Conservation (phyloP, 2,888 invertebrate genomes). For the Alcis repandata region DNA sequence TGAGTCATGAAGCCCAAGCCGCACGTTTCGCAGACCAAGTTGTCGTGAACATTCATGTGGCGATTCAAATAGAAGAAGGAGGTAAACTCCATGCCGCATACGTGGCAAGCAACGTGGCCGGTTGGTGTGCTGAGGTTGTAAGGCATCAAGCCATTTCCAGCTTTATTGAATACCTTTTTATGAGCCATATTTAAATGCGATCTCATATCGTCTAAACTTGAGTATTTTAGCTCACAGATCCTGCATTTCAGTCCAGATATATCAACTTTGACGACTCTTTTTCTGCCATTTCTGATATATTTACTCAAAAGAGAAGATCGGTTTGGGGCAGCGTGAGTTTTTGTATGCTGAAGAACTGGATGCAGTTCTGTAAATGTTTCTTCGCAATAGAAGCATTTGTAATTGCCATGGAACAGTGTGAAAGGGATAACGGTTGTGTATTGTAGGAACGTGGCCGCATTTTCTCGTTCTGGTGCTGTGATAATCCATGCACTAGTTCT, state of each 20-base stretch:
- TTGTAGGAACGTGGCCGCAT: conserved; percentile 78
- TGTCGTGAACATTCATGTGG: conserved; percentile 80
- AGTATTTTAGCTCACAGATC: conserved; percentile 71
- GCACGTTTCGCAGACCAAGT: conserved; percentile 78
- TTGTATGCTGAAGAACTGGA: conserved; percentile 69
- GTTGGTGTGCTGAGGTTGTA: conserved; percentile 67
- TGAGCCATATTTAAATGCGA: conserved; percentile 67
- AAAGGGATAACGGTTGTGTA: conserved; percentile 76
- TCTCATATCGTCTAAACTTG: conserved; percentile 72
- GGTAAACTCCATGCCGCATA: conserved; percentile 72
- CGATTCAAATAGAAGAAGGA: conserved; percentile 76
- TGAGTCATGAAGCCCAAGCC: conserved; percentile 79
- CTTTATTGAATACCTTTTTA: conserved; percentile 74
- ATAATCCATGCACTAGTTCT: conserved; percentile 81
- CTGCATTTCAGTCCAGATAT: conserved; percentile 74
- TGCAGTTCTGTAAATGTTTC: conserved; percentile 77
- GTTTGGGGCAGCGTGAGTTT: conserved; percentile 66
- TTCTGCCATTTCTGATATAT: conserved; percentile 70
- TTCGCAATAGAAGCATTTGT: conserved; percentile 80
- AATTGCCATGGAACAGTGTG: conserved; percentile 79
- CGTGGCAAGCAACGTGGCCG: conserved; percentile 71
- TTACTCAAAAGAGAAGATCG: conserved; percentile 67
- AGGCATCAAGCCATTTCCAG: conserved; percentile 78
- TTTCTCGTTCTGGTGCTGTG: conserved; percentile 78
- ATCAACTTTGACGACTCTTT: conserved; percentile 78